phyloP scores from a whole-genome alignment of 2,888 invertebrate species.

The Alitta virens region DNA sequence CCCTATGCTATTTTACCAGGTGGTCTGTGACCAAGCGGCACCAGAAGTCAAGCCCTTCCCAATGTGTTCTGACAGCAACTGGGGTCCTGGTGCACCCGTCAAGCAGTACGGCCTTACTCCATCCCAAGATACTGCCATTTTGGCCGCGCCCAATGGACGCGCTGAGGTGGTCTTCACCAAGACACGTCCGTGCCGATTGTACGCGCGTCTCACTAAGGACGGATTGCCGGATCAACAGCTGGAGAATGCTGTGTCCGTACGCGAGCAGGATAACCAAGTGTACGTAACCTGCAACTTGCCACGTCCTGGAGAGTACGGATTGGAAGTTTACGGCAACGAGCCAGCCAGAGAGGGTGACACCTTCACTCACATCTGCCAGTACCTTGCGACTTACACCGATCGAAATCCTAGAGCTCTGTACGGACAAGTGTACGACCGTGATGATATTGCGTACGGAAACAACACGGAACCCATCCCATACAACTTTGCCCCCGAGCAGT shows the following conservation, averaged over 20 bases:
- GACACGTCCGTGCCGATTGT: conserved; percentile 69
- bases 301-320: conserved; percentile 52
- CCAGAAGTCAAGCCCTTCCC: conserved; percentile 50
- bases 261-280: conserved; percentile 44
- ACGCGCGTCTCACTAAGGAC: conserved; percentile 51
- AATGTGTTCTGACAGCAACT: conserved; percentile 55
- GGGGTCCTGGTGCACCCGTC: conserved; percentile 56
- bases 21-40: conserved; percentile 49
- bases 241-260: conserved; percentile 45
- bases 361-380: conserved; percentile 40
- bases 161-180: conserved; percentile 62
- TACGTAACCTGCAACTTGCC: conserved; percentile 48
- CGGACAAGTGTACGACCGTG: conserved; percentile 32
- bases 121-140: conserved; percentile 42
- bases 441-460: conserved; percentile 25
- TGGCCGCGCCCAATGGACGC: conserved; percentile 38
- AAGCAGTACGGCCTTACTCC: conserved; percentile 53
- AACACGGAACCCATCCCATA: conserved; percentile 25
- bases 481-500: conserved; percentile 19
- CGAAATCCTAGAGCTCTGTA: conserved; percentile 29
- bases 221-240: conserved; percentile 52
- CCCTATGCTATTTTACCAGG: too few species aligned
- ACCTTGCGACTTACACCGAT: conserved; percentile 31
- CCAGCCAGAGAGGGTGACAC: conserved; percentile 51
- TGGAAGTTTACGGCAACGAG: conserved; percentile 57